phyloP scores from a whole-genome alignment of 2,888 invertebrate species.

The Thymelicus sylvestris region DNA sequence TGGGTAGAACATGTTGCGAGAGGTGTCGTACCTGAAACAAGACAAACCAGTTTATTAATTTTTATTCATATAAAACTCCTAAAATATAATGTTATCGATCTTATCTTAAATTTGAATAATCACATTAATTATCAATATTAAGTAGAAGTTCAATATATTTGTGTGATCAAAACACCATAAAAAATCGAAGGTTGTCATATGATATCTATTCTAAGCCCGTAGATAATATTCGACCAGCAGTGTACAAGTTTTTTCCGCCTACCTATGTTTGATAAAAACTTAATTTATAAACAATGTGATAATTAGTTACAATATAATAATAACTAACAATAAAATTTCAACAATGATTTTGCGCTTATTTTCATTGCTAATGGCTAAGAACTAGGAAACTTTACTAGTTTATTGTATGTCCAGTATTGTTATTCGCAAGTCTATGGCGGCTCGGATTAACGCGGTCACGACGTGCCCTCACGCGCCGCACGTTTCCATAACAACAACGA shows the following conservation, averaged over 20 bases:
- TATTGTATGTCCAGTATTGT: not conserved
- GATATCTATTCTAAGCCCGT: no score
- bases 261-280: no score
- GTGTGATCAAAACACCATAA: no score
- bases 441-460: conserved; percentile 4
- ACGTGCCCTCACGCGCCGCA: conserved; percentile 22
- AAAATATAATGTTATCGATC: not conserved
- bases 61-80: not conserved
- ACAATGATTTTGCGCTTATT: not conserved
- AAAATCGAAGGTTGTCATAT: no score
- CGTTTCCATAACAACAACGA: conserved; percentile 8
- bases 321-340: not conserved
- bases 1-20: not conserved
- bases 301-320: no score
- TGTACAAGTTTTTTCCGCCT: no score
- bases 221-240: no score
- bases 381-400: no score
- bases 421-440: conserved; percentile 10
- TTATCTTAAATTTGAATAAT: not conserved
- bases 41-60: not conserved
- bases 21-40: conserved; percentile 16
- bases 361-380: no score
- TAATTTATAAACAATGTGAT: no score
- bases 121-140: no score
- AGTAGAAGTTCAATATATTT: no score